Evolutionary conservation across 2,797 vertebrate genomes (phyloP).

Genomic region (Oryzias dopingdopingensis): DNA sequence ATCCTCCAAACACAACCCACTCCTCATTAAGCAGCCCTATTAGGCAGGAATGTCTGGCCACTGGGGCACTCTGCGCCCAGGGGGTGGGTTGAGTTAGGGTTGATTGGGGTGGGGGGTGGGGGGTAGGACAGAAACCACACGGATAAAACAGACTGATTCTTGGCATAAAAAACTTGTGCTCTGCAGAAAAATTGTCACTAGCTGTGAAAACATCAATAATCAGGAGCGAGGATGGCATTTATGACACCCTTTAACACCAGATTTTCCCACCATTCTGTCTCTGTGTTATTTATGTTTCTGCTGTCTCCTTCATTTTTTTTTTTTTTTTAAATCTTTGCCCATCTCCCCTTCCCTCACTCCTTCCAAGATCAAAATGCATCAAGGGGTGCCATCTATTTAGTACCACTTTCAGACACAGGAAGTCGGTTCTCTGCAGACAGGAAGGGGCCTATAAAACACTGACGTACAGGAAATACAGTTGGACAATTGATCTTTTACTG

Average conservation of each 20-base stretch:
- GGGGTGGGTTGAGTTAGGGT: conserved; percentile 26
- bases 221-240: conserved; percentile 73
- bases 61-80: conserved; percentile 69
- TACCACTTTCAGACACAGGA: conserved; percentile 74
- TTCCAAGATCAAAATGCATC: conserved; percentile 58
- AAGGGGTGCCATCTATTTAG: conserved; percentile 76
- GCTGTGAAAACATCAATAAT: conserved; percentile 78
- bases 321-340: conserved; percentile 68
- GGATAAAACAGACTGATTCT: conserved; percentile 77
- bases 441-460: conserved; percentile 78
- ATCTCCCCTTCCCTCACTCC: conserved; percentile 28
- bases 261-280: conserved; percentile 68
- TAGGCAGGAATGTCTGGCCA: conserved; percentile 80
- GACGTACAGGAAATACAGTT: conserved; percentile 78
- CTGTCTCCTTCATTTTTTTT: conserved; percentile 74
- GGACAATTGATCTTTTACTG: conserved; percentile 72
- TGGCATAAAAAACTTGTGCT: conserved; percentile 73
- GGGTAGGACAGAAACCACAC: conserved; percentile 64
- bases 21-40: conserved; percentile 79
- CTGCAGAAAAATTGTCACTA: conserved; percentile 69
- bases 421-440: conserved; percentile 76
- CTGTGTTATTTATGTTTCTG: conserved; percentile 23
- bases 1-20: conserved; percentile 73
- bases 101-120: conserved; percentile 31
- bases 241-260: conserved; percentile 71